Evolutionary conservation across 1,140 invertebrate species (phyloP).

Genomic region (Popillia japonica): DNA sequence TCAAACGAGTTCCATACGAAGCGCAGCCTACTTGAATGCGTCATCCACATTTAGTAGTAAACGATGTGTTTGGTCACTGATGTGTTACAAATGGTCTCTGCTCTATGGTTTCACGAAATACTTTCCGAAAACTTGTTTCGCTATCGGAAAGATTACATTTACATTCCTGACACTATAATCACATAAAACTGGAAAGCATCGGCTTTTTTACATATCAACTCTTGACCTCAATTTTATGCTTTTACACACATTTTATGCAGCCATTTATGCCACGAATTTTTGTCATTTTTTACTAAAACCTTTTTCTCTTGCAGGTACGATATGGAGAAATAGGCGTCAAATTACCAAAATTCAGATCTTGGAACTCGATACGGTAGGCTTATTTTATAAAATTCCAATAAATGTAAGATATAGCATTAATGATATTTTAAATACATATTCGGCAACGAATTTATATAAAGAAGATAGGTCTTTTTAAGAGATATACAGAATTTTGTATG

Average conservation of each 20-base stretch:
- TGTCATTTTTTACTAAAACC: neutral
- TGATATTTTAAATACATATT: neutral
- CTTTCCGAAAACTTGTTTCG: neutral
- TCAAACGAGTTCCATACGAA: too few relatives aligned
- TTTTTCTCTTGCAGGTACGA: conserved; percentile 6
- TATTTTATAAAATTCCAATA: neutral
- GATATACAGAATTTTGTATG: too few relatives aligned
- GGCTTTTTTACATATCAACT: neutral
- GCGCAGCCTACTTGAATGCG: too few relatives aligned
- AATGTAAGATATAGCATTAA: neutral
- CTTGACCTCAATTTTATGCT: neutral
- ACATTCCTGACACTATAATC: neutral
- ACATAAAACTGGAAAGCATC: conserved; percentile 4
- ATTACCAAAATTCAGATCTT: neutral
- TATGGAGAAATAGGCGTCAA: neutral
- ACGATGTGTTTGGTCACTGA: neutral
- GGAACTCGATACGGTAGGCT: neutral
- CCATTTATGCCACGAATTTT: neutral
- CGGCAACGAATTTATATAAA: too few relatives aligned
- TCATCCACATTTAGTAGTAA: too few relatives aligned
- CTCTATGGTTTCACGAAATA: neutral
- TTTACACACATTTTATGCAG: neutral
- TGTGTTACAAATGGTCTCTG: neutral
- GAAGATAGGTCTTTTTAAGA: too few relatives aligned
- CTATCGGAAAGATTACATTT: conserved; percentile 4